Percentiles rank a stretch among this genome's conserved stretches.
Conservation (phyloP, 2,888 invertebrate species). For the Rhogogaster chlorosoma region DNA sequence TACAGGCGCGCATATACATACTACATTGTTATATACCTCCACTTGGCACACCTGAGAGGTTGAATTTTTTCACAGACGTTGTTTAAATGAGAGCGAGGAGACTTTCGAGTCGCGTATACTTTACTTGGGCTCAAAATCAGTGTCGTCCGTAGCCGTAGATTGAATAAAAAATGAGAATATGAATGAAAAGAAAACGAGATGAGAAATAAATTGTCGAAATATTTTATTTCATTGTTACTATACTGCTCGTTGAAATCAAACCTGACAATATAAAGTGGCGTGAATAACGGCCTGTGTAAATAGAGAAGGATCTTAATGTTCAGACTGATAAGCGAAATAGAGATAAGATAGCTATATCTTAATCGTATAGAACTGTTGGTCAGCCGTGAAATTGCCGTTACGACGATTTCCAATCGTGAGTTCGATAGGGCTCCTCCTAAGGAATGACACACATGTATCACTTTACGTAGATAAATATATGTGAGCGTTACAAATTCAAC, state of each 20-base stretch:
- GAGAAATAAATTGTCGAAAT: not conserved
- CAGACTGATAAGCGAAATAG: constrained; percentile 6
- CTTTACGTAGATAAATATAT: constrained; percentile 21
- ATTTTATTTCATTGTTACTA: not conserved
- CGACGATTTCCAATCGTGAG: not conserved
- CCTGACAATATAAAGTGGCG: not conserved
- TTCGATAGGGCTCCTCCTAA: not conserved
- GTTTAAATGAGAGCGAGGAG: constrained; percentile 29
- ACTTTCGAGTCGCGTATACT: constrained; percentile 9
- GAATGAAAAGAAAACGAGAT: not conserved
- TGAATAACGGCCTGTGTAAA: constrained; percentile 14
- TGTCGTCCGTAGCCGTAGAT: not conserved
- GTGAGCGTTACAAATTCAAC: not conserved
- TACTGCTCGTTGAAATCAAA: not conserved
- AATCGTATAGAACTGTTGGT: constrained; percentile 37
- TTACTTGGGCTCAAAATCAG: not conserved
- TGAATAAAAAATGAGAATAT: not conserved
- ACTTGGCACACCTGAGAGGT: constrained; percentile 47
- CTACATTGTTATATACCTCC: constrained; percentile 34
- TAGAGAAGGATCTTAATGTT: constrained; percentile 29
- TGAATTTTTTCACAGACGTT: constrained; percentile 36
- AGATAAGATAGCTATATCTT: constrained; percentile 42
- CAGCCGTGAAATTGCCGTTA: constrained; percentile 35
- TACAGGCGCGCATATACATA: not conserved
- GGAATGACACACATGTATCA: constrained; percentile 20